These are phyloP conservation scores for Agapetus fuscipes DNA, from an alignment of 2,888 invertebrate species.

Conservation along the genomic window DNA sequence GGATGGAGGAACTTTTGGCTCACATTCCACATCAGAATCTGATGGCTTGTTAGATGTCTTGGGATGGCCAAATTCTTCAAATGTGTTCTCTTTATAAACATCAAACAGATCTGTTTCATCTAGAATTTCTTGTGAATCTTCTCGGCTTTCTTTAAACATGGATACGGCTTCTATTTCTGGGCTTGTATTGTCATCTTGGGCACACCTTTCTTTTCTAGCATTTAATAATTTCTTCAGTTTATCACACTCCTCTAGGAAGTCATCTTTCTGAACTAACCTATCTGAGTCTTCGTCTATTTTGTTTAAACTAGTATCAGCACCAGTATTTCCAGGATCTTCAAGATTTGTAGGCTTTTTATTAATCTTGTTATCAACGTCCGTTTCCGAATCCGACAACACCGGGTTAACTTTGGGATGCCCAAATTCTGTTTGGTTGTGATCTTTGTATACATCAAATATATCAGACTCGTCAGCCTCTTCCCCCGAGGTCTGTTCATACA, in stretches of 20 bases:
- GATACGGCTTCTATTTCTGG: too few relatives aligned
- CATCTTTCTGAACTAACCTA: background rate
- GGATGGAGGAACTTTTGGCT: constrained; percentile 27
- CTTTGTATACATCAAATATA: constrained; percentile 16
- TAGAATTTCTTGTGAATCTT: background rate
- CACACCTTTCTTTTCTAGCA: constrained; percentile 2
- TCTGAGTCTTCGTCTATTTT: background rate
- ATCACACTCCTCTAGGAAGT: constrained; percentile 15
- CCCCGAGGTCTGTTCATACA: constrained; percentile 8
- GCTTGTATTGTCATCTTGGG: too few relatives aligned
- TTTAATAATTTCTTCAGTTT: constrained; percentile 5
- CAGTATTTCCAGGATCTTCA: background rate
- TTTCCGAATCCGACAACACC: constrained; percentile 4
- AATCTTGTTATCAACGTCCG: background rate
- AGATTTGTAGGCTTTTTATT: background rate
- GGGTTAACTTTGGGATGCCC: constrained; percentile 8
- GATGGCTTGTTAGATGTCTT: constrained; percentile 17
- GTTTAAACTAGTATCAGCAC: background rate
- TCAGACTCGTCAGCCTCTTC: constrained; percentile 15
- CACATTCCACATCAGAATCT: constrained; percentile 37
- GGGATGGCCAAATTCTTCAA: constrained; percentile 41
- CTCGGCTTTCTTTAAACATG: too few relatives aligned
- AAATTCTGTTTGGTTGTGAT: constrained; percentile 11
- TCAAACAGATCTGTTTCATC: constrained; percentile 42
- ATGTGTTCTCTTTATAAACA: constrained; percentile 38